Percentiles rank a stretch among this genome's conserved stretches.
Conservation (phyloP, 2,797 vertebrate species). For the Myiotriccus ornatus region DNA sequence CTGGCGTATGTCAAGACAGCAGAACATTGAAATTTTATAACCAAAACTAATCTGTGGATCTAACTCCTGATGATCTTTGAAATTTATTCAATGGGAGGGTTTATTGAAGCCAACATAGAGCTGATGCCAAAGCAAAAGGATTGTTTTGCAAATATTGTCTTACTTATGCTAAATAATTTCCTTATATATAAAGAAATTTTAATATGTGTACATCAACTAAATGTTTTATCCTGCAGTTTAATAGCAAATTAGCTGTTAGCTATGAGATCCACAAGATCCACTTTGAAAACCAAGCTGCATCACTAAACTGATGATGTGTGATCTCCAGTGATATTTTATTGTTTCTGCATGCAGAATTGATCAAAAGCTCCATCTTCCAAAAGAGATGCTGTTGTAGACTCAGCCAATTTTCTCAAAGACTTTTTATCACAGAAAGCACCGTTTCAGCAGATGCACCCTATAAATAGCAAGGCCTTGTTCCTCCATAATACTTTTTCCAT, state of each 20-base stretch:
- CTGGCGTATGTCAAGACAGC: not conserved
- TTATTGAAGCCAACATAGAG: not conserved
- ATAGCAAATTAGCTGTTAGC: not conserved
- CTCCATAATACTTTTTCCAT: not conserved
- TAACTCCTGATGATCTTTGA: not conserved
- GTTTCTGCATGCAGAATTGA: not conserved
- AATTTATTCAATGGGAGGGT: not conserved
- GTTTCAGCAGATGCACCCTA: not conserved
- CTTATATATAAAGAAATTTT: not conserved
- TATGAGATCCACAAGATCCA: not conserved
- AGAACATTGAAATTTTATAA: not conserved
- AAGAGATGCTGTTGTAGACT: not conserved
- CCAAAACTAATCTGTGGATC: not conserved
- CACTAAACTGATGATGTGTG: not conserved
- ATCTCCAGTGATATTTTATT: not conserved
- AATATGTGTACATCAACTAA: not conserved
- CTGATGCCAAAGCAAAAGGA: not conserved
- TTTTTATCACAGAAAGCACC: not conserved
- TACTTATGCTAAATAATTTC: not conserved
- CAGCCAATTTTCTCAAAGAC: not conserved
- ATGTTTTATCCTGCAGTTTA: not conserved
- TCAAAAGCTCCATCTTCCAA: not conserved
- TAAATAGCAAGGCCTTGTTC: not conserved
- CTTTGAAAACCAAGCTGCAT: not conserved
- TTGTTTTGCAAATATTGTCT: not conserved